A percentile compares a stretch with the other conserved stretches of the same genome.
Evolutionary conservation across 2,888 invertebrate genomes (phyloP).

Genomic region (Acronicta leporina): DNA sequence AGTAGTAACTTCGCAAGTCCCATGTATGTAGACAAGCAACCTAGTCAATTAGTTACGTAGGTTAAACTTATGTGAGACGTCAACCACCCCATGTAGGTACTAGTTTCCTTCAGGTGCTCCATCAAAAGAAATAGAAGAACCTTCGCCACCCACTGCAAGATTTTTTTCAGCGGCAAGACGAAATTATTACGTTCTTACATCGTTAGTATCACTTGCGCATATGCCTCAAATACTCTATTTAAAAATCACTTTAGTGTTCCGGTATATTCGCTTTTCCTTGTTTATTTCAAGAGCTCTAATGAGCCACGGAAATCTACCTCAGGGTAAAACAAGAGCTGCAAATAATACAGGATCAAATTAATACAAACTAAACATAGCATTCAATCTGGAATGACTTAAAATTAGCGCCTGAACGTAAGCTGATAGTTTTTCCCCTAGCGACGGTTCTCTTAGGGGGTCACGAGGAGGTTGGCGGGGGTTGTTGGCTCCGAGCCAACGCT

Average conservation of each 20-base stretch:
- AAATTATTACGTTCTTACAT: no score
- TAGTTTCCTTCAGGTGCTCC: conserved; percentile 4
- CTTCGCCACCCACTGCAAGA: no score
- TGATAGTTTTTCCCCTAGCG: conserved; percentile 49
- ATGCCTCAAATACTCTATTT: no score
- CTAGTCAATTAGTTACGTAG: conserved; percentile 7
- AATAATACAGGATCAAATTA: conserved; percentile 11
- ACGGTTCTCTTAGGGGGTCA: conserved; percentile 9
- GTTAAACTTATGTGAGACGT: not conserved
- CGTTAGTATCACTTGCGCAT: no score
- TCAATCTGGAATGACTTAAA: conserved; percentile 44
- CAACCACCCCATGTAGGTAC: conserved; percentile 2
- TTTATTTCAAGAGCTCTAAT: not conserved
- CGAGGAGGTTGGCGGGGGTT: conserved; percentile 12
- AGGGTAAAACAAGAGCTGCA: not conserved
- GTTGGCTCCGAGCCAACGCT: conserved; percentile 69
- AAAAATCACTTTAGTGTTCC: no score
- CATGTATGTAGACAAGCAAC: conserved; percentile 4
- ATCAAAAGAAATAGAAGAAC: conserved; percentile 23
- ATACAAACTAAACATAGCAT: conserved; percentile 24
- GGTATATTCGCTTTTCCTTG: not conserved
- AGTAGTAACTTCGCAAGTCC: not conserved
- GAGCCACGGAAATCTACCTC: no score
- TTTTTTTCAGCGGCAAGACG: no score
- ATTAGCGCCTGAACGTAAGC: conserved; percentile 38